Base-by-base conservation (phyloP, 2,113 vertebrate genomes). In the Takifugu bimaculatus region DNA sequence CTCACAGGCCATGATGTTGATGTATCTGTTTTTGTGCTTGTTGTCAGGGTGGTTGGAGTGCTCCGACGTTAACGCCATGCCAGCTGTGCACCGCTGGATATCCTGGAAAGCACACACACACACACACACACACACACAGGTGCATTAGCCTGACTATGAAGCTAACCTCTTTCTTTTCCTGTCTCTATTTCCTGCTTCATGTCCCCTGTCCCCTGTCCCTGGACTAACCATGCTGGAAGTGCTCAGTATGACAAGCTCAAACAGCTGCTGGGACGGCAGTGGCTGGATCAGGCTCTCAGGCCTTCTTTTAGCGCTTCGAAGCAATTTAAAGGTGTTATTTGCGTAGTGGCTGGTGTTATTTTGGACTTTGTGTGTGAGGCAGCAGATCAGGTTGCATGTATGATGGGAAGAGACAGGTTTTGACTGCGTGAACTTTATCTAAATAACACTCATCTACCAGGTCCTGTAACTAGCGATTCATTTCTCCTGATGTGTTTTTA, bases 21-120 rank as follows among this genome's bases (percentile, higher is more conserved):
- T 94, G 84, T 97, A 97, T 95, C 95, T 92, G 93, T 97, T 98
- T 90, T 97, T 98, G 92, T 96, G 94, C 92, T 97, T 98, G 92
- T 96, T 97, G 82, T 97, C 95, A 0, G 92, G 93, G 62, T 96
- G 93, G 82, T 96, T 96, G 82, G 95, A 96, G 82, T 95, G 94
- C 84, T 97, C 95, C 9, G 93, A 93, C 6, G 94, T 96, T 83
- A 95, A 94, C 89, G 93, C 94, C 93, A 94, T 92, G 68, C 95
- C 93, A 0, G 90, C 91, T 0, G 93, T 93, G 79, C 90, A 96
- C 64, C 92, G 93, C 60, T 97, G 96, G 72, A 98, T 92, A 84
- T 94, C 95, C 95, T 98, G 74, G 51, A 67, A 6, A 4, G 57
- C 5, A 39, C 20, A 67, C 15, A 39, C 26, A 64, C 28, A 48